Conservation (phyloP, 2,888 invertebrate genomes). For the Linyphia triangularis region DNA sequence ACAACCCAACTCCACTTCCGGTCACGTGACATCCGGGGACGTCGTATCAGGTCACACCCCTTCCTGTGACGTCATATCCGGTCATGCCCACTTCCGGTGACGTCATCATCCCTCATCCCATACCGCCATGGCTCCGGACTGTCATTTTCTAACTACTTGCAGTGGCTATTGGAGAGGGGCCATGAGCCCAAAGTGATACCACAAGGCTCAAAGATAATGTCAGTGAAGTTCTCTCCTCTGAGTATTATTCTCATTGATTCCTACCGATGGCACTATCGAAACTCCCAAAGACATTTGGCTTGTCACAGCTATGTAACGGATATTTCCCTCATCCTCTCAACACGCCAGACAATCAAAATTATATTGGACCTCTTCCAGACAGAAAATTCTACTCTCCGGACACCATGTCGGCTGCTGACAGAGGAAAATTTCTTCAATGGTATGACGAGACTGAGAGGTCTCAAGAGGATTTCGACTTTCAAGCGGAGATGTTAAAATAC, state of each 20-base stretch:
- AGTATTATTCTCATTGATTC: constrained; percentile 45
- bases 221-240: not conserved
- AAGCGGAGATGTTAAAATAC: not conserved
- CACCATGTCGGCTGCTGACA: not conserved
- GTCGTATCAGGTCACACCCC: too few species aligned
- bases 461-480: not conserved
- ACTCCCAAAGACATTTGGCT: constrained; percentile 44
- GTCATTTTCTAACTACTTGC: too few species aligned
- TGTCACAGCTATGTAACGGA: constrained; percentile 19
- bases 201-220: not conserved
- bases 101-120: too few species aligned
- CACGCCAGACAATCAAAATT: not conserved
- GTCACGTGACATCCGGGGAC: too few species aligned
- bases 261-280: constrained; percentile 26
- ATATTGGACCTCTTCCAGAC: not conserved
- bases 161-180: constrained; percentile 9
- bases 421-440: not conserved
- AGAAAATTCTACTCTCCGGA: constrained; percentile 22
- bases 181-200: constrained; percentile 8
- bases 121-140: too few species aligned
- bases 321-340: constrained; percentile 56
- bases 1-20: too few species aligned
- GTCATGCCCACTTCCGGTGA: too few species aligned
- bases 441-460: not conserved
- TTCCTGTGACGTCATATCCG: too few species aligned